phyloP scores from a whole-genome alignment of 2,888 invertebrate species.

The Pegoplata infirma region DNA sequence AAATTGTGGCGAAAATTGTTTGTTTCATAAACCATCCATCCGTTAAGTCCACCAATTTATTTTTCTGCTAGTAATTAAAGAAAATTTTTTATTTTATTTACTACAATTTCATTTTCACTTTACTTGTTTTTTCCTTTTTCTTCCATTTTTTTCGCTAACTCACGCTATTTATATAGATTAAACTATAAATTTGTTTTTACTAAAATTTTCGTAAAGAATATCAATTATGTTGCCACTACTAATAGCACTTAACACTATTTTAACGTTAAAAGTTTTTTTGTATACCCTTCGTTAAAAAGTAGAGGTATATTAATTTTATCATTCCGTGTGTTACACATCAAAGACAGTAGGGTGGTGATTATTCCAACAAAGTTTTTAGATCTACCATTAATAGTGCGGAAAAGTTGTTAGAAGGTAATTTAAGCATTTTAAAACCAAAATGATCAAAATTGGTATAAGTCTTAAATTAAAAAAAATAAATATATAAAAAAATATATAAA shows the following conservation, averaged over 20 bases:
- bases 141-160: conserved; percentile 52
- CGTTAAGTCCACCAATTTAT: conserved; percentile 28
- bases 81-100: conserved; percentile 18
- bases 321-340: too few relatives aligned
- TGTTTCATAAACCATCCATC: conserved; percentile 39
- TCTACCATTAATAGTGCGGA: too few relatives aligned
- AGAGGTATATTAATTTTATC: too few relatives aligned
- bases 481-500: too few relatives aligned
- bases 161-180: conserved; percentile 56
- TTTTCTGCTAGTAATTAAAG: conserved; percentile 46
- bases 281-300: too few relatives aligned
- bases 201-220: conserved; percentile 30
- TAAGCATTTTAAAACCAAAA: too few relatives aligned
- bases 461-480: too few relatives aligned
- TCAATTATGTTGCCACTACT: conserved; percentile 43
- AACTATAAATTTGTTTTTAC: conserved; percentile 53
- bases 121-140: conserved; percentile 44
- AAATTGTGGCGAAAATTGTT: conserved; percentile 34
- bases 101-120: background rate
- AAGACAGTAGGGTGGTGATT: too few relatives aligned
- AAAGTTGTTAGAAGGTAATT: too few relatives aligned
- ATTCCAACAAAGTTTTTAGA: too few relatives aligned
- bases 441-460: too few relatives aligned
- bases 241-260: conserved; percentile 9
- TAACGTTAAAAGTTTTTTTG: too few relatives aligned